Percentiles rank a stretch among this genome's conserved stretches.
phyloP scores from a whole-genome alignment of 1,140 invertebrate genomes.

The Macrostomum lignano region DNA sequence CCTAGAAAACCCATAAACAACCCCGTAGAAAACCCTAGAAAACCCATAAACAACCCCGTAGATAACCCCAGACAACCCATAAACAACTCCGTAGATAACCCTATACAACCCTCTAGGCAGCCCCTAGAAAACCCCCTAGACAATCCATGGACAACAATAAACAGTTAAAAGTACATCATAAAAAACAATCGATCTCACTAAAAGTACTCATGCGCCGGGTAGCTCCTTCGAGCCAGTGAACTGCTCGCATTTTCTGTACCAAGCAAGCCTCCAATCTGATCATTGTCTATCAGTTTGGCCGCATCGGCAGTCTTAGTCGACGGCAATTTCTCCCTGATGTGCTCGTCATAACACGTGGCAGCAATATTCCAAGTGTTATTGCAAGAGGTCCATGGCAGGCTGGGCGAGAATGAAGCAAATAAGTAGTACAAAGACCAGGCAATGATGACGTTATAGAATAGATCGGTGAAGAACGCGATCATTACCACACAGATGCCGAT shows the following conservation, averaged over 20 bases:
- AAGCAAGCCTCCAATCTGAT: not conserved
- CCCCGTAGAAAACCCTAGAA: too few species aligned
- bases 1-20: too few species aligned
- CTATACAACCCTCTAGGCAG: too few species aligned
- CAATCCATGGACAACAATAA: too few species aligned
- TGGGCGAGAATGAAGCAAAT: conserved; percentile 63
- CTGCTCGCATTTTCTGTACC: too few species aligned
- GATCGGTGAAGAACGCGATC: conserved; percentile 89
- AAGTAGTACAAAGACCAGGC: conserved; percentile 88
- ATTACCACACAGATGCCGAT: conserved; percentile 83
- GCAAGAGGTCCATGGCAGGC: conserved; percentile 78
- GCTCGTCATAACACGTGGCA: not conserved
- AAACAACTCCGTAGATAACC: too few species aligned
- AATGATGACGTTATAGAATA: conserved; percentile 96
- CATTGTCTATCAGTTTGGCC: conserved; percentile 9
- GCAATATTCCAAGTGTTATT: conserved; percentile 76
- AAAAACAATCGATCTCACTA: not conserved
- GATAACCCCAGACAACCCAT: too few species aligned
- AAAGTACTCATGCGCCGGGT: too few species aligned
- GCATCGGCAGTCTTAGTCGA: conserved; percentile 14
- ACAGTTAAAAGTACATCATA: too few species aligned
- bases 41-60: too few species aligned
- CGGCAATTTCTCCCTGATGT: conserved; percentile 32
- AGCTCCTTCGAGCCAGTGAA: too few species aligned
- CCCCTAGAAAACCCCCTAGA: too few species aligned